Percentiles rank a stretch among this genome's conserved stretches.
Conservation (phyloP, 2,797 vertebrate species). For the Erethizon dorsatum region DNA sequence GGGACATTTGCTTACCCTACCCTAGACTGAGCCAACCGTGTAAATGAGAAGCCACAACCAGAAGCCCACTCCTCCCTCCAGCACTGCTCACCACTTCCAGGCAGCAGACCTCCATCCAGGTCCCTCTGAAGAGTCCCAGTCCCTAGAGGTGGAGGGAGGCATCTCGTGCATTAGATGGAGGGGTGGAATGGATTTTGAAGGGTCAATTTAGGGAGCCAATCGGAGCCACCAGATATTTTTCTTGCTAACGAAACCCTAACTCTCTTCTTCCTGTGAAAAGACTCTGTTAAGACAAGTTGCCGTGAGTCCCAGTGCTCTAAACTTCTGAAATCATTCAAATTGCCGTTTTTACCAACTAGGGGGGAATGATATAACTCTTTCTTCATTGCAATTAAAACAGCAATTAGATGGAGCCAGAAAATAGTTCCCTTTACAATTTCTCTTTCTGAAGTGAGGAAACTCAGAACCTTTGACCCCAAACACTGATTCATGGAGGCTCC, state of each 20-base stretch:
- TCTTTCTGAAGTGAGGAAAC: background rate
- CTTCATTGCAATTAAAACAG: background rate
- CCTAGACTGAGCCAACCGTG: background rate
- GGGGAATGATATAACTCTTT: background rate
- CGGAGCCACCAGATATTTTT: background rate
- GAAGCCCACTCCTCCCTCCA: background rate
- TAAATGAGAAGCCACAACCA: background rate
- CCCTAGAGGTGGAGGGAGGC: background rate
- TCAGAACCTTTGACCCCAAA: background rate
- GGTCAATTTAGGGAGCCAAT: background rate
- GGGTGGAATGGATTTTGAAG: background rate
- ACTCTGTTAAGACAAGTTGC: background rate
- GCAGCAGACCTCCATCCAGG: background rate
- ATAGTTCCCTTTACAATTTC: constrained; percentile 33
- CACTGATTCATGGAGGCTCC: background rate
- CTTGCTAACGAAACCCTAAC: constrained; percentile 27
- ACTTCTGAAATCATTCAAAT: background rate
- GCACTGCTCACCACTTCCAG: background rate
- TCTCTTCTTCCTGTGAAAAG: background rate
- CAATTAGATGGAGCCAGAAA: constrained; percentile 7
- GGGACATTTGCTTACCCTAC: background rate
- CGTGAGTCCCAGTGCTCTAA: background rate
- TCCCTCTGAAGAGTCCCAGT: background rate
- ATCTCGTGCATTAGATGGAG: background rate
- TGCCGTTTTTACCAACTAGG: background rate